phyloP scores from a whole-genome alignment of 2,888 invertebrate species.

The Oligia fasciuncula region DNA sequence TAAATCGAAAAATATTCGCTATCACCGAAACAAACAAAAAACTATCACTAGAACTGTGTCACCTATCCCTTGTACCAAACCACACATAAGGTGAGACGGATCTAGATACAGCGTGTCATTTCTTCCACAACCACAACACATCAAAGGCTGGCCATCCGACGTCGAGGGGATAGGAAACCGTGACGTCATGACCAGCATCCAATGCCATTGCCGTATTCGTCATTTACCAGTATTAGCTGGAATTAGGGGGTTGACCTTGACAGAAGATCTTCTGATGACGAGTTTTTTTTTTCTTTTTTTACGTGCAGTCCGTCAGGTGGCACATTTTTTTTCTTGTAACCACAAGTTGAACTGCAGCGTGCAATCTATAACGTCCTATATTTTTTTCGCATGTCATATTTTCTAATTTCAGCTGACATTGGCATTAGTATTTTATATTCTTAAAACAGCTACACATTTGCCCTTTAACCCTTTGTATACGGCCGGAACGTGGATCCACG shows the following conservation, averaged over 20 bases:
- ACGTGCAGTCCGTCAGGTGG: background rate
- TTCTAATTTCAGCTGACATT: background rate
- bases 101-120: slow-evolving; percentile 84
- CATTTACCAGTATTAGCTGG: slow-evolving; percentile 50
- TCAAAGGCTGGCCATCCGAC: slow-evolving; percentile 78
- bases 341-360: no score
- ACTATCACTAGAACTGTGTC: background rate
- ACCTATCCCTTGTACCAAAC: slow-evolving; percentile 69
- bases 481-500: background rate
- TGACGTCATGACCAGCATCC: slow-evolving; percentile 69
- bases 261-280: background rate
- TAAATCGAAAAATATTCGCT: background rate
- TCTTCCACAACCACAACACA: slow-evolving; percentile 76
- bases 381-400: background rate
- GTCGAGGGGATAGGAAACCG: slow-evolving; percentile 67
- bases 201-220: slow-evolving; percentile 56
- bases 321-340: background rate
- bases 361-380: background rate
- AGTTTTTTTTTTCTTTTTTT: slow-evolving; percentile 3
- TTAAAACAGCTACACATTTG: background rate
- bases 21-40: background rate
- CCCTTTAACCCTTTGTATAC: background rate
- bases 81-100: slow-evolving; percentile 81
- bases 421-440: background rate
- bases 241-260: slow-evolving; percentile 38